Percentiles rank a stretch among this genome's conserved stretches.
These are phyloP conservation scores for Stegodyphus dumicola DNA, from an alignment of 1,140 invertebrate species.

Conservation along the genomic window DNA sequence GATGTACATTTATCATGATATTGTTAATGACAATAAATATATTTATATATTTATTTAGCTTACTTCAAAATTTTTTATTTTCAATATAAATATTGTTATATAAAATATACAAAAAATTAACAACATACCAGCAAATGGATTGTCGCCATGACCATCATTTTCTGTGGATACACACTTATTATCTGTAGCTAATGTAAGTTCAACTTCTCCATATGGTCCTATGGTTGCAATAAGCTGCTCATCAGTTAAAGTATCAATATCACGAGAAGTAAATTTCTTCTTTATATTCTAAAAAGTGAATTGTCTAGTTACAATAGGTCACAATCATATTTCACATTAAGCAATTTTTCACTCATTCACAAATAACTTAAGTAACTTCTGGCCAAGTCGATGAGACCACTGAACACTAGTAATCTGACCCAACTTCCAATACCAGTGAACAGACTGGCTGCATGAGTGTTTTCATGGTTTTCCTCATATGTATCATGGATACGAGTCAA, in stretches of 20 bases:
- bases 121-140: constrained; percentile 82
- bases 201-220: constrained; percentile 55
- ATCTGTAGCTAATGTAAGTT: constrained; percentile 58
- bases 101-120: not conserved
- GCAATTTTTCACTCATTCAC: not conserved
- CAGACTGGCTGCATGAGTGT: no score
- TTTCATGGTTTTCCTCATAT: no score
- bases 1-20: not conserved
- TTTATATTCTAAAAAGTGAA: not conserved
- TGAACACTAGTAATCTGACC: no score
- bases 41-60: no score
- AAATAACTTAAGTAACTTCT: not conserved
- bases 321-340: not conserved
- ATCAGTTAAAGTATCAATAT: constrained; percentile 69
- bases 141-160: constrained; percentile 84
- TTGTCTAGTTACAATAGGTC: not conserved
- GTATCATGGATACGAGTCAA: no score
- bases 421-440: no score
- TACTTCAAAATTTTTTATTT: not conserved
- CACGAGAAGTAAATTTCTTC: constrained; percentile 67
- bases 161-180: constrained; percentile 80
- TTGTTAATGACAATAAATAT: not conserved
- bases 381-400: not conserved
- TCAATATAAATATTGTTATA: not conserved
- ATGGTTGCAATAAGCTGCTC: constrained; percentile 62